Percentiles rank a stretch among this genome's conserved stretches.
These are phyloP conservation scores for Mus musculus DNA, from an alignment of 2,113 vertebrate species.

Conservation along the genomic window DNA sequence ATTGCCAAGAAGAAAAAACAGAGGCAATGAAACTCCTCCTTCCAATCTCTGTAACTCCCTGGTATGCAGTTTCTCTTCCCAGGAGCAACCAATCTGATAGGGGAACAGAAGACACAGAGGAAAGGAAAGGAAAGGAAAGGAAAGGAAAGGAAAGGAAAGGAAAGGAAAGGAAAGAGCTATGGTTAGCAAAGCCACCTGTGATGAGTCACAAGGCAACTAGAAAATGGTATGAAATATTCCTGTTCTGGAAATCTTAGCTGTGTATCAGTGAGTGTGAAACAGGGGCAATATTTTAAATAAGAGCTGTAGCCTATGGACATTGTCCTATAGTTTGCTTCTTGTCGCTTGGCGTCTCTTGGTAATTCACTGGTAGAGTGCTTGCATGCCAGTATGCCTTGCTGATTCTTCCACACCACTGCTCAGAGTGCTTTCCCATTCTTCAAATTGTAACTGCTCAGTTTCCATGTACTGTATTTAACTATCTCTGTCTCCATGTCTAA, in stretches of 20 bases:
- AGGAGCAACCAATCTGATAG: not conserved
- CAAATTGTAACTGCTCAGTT: conserved; percentile 49
- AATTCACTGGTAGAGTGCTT: conserved; percentile 5
- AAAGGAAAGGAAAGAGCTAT: no score
- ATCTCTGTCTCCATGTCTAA: not conserved
- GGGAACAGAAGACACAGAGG: not conserved
- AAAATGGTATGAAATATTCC: not conserved
- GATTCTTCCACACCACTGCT: conserved; percentile 60
- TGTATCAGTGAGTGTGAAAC: not conserved
- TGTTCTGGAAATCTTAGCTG: not conserved
- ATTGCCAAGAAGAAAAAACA: not conserved
- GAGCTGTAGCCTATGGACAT: no score
- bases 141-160: no score
- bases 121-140: no score
- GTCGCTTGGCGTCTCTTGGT: conserved; percentile 51
- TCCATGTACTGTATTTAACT: conserved; percentile 17
- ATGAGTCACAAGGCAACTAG: not conserved
- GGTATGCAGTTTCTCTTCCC: not conserved
- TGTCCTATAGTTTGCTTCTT: not conserved
- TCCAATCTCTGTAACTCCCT: not conserved
- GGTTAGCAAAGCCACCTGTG: not conserved
- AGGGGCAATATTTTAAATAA: not conserved
- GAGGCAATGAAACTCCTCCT: not conserved
- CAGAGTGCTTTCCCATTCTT: conserved; percentile 66
- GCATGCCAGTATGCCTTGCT: conserved; percentile 5